Evolutionary conservation across 2,113 vertebrate genomes (phyloP).

Genomic region (Cottus gobio): DNA sequence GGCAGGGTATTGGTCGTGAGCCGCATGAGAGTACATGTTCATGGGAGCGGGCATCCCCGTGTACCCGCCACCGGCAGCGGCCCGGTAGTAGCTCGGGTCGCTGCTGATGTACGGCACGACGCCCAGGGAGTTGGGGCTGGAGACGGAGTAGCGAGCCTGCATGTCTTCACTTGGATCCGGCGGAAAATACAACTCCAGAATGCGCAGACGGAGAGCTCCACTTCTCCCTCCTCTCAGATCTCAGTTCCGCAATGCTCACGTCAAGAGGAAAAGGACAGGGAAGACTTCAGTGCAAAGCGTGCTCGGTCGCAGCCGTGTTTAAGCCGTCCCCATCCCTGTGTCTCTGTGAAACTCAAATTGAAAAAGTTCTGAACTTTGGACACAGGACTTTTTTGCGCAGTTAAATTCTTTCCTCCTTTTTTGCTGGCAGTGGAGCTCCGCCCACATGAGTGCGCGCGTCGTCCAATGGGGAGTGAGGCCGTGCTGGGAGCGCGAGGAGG

Average conservation of each 20-base stretch:
- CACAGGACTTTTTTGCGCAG: constrained; percentile 94
- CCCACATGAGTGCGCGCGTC: constrained; percentile 68
- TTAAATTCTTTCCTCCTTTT: constrained; percentile 87
- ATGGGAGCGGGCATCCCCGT: constrained; percentile 95
- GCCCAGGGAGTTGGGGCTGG: constrained; percentile 96
- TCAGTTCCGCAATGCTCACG: constrained; percentile 47
- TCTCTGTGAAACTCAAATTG: constrained; percentile 84
- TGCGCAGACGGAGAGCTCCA: constrained; percentile 64
- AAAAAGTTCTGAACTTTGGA: constrained; percentile 94
- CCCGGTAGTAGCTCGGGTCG: constrained; percentile 95
- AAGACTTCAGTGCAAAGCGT: constrained; percentile 34
- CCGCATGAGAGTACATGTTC: constrained; percentile 97
- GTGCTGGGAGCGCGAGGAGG: constrained; percentile 15
- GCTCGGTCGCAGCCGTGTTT: constrained; percentile 50
- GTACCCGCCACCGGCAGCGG: constrained; percentile 93
- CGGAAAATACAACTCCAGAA: constrained; percentile 60
- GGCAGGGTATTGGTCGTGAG: constrained; percentile 94
- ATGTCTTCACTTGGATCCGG: constrained; percentile 83
- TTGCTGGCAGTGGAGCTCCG: constrained; percentile 80
- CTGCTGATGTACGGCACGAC: constrained; percentile 97
- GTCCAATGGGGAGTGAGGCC: constrained; percentile 83
- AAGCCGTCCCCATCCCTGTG: constrained; percentile 83
- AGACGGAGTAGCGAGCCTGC: constrained; percentile 98
- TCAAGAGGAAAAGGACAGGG: background rate
- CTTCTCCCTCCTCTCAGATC: constrained; percentile 63